Evolutionary conservation across 2,113 vertebrate species (phyloP), one percentile per base, ranked within the genome.

Genomic region (Tyrannus savana): DNA sequence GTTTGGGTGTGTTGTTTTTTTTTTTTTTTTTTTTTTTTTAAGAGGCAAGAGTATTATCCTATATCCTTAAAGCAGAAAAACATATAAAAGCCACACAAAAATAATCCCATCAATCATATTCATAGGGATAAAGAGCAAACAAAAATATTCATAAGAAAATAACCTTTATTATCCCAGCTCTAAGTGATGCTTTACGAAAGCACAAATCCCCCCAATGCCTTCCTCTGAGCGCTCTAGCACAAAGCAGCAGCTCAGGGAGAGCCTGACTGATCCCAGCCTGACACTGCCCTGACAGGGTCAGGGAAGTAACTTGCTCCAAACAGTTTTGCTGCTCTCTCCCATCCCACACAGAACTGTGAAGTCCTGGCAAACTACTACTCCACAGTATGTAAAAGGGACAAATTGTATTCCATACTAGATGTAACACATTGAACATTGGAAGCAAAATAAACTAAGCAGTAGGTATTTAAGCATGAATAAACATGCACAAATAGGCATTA

Each of bases 261-360:
- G 27, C 8, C 4, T 0, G 52, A 12, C 2, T 0, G 21, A 14
- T 2, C 35, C 56, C 0, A 3, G 30, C 12, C 21, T 25, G 28
- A 14, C 66, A 49, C n/a, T 56, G n/a, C 37, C 78, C 64, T 2
- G 25, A 3, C 49, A 41, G 59, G 50, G 59, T 19, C 59, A 42
- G 63, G 21, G 7, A 6, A 42, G 41, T 3, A 28, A 39, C 64
- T 23, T 15, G 4, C 35, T 76, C 35, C 21, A 16, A 56, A 5
- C 58, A 42, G 2, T 13, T 60, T 14, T 50, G 44, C 25, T 3
- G 58, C 79, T 84, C 52, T 2, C n/a, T 52, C 58, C 21, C 18
- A 16, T 19, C 67, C 28, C 8, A 7, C 1, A 60, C 53, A 78
- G 2, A 76, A 4, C 44, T 13, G 19, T 0, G 15, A 49, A 44